These are phyloP conservation scores for Apamea crenata DNA, from an alignment of 2,888 invertebrate species.

Conservation along the genomic window DNA sequence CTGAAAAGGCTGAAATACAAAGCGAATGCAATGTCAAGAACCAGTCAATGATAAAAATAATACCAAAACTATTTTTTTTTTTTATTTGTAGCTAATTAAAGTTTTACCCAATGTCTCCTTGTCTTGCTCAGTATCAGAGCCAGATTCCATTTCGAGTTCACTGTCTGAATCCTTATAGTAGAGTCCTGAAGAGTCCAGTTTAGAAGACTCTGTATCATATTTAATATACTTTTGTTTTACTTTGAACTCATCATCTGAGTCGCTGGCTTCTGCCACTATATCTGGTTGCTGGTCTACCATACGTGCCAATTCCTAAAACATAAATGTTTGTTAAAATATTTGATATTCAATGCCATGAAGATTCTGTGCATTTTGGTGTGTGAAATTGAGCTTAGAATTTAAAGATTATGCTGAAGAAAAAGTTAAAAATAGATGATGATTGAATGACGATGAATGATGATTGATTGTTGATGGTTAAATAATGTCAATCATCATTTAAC, in stretches of 20 bases:
- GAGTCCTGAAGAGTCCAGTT: slow-evolving; percentile 93
- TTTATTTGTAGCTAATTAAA: not conserved
- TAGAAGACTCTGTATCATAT: slow-evolving; percentile 92
- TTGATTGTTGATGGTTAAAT: no score
- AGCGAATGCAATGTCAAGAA: slow-evolving; percentile 2
- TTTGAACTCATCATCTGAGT: slow-evolving; percentile 90
- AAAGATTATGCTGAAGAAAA: no score
- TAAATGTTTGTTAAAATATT: slow-evolving; percentile 31
- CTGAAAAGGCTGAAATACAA: slow-evolving; percentile 90
- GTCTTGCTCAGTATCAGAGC: slow-evolving; percentile 89
- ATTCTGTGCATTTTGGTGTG: no score
- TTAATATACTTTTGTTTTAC: slow-evolving; percentile 89
- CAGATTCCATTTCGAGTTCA: slow-evolving; percentile 91
- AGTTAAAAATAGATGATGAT: no score
- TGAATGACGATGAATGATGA: no score
- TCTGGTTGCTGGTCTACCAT: slow-evolving; percentile 92
- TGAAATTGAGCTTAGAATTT: no score
- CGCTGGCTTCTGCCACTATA: slow-evolving; percentile 92
- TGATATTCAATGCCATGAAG: not conserved
- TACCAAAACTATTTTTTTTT: not conserved
- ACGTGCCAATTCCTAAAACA: slow-evolving; percentile 87
- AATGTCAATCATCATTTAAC: no score
- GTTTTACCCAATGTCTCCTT: slow-evolving; percentile 90
- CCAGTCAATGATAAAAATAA: not conserved
- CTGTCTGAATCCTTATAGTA: slow-evolving; percentile 93